Base-by-base conservation (phyloP, 2,797 vertebrate genomes). In the Myripristis jacobus region DNA sequence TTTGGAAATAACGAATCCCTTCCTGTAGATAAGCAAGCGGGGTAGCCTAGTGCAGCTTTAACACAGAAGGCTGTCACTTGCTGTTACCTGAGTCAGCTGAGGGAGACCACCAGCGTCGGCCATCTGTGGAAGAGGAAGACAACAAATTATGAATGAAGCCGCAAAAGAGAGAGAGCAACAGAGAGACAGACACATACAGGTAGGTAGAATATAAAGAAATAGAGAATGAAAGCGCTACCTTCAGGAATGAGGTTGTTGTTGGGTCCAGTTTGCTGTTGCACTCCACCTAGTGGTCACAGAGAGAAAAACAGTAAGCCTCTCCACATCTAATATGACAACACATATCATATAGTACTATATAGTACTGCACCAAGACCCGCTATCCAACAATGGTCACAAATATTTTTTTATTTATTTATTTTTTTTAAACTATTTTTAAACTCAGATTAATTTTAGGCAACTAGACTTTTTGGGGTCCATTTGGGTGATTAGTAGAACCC, bases 231-330 rank as follows among this genome's bases (percentile, higher is more conserved):
- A 22, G 2, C 10, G 68, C 78, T 70, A 97, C 96, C 95, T 97
- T 97, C 41, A 97, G 93, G 91, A 97, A 97, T 2, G 96, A 97
- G 47, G 96, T 97, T 48, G 95, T 95, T 15, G 95, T 97, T 27
- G 96, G 96, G 81, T 97, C 96, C 91, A 97, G 79, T 83, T 96
- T 97, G 85, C 96, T 96, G 91, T 97, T 97, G 80, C 96, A 97
- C 81, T 97, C 96, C 94, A 98, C 96, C 96, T 98, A 59, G 51
- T 85, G 88, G 56, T 73, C 53, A 87, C 18, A 84, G 36, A 62
- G 36, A 68, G 72, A 67, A 86, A 46, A 6, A 22, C 31, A 34
- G 6, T 27, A 6, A 61, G 48, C 15, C 6, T 46, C 27, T 46
- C 27, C 29, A 44, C 43, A 44, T 44, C 43, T 6, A 16, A 44